phyloP scores from a whole-genome alignment of 2,888 invertebrate genomes.

The Copidosoma aretas region DNA sequence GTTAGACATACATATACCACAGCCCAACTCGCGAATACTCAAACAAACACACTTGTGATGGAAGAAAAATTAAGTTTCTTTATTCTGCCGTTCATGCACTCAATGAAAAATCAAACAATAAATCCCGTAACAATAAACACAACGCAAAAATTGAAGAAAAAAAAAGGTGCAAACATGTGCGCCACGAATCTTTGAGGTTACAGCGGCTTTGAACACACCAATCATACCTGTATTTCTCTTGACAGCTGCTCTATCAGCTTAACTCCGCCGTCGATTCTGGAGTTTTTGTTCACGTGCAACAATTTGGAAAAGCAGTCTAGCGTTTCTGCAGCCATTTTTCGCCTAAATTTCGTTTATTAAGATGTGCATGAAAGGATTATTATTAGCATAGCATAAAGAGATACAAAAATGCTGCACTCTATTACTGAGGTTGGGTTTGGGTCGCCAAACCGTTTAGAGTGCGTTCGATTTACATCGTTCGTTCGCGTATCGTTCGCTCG shows the following conservation, averaged over 20 bases:
- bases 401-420: too few relatives aligned
- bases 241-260: slow-evolving; percentile 61
- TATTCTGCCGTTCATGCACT: too few relatives aligned
- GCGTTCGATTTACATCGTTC: too few relatives aligned
- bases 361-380: too few relatives aligned
- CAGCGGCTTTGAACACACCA: slow-evolving; percentile 34
- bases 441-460: too few relatives aligned
- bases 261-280: slow-evolving; percentile 61
- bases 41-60: not conserved
- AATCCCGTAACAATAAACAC: slow-evolving; percentile 10
- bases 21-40: not conserved
- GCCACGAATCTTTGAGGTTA: slow-evolving; percentile 44
- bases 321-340: slow-evolving; percentile 56
- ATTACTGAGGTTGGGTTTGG: too few relatives aligned
- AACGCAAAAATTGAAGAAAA: not conserved
- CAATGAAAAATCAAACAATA: not conserved
- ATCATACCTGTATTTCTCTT: slow-evolving; percentile 54
- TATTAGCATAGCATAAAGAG: too few relatives aligned
- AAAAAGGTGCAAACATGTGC: not conserved
- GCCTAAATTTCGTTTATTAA: too few relatives aligned
- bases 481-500: too few relatives aligned
- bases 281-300: slow-evolving; percentile 57
- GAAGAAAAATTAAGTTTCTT: not conserved
- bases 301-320: slow-evolving; percentile 64
- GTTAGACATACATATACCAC: not conserved